phyloP scores from a whole-genome alignment of 2,113 vertebrate species.

The Cavia aperea region DNA sequence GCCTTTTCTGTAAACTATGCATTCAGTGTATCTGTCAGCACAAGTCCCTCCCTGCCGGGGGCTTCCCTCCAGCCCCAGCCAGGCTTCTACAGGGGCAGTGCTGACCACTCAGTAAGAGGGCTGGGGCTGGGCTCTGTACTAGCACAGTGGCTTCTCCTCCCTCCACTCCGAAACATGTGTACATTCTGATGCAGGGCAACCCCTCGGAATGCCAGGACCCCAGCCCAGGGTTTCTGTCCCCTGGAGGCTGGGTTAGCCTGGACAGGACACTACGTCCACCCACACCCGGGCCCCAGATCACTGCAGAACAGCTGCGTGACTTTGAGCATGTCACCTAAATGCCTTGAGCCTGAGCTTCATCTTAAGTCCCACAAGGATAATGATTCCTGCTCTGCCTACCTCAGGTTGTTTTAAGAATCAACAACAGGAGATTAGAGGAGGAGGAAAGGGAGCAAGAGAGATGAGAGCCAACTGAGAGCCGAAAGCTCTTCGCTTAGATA shows the following conservation, averaged over 20 bases:
- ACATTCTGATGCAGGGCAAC: not conserved
- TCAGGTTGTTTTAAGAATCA: not conserved
- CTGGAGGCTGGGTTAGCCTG: not conserved
- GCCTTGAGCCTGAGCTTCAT: not conserved
- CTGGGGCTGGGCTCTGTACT: not conserved
- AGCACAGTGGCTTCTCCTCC: not conserved
- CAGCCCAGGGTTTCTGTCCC: not conserved
- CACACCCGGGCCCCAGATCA: not conserved
- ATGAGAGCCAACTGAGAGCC: not conserved
- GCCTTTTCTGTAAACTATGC: not conserved
- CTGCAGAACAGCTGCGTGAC: not conserved
- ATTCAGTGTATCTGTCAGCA: not conserved
- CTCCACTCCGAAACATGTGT: not conserved
- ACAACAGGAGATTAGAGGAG: not conserved
- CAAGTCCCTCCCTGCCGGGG: not conserved
- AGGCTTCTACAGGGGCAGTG: not conserved
- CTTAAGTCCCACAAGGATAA: not conserved
- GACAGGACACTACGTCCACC: not conserved
- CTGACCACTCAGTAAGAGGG: not conserved
- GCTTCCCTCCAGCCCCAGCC: not conserved
- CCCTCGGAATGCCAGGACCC: not conserved
- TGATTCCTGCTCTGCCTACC: not conserved
- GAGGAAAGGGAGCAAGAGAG: not conserved
- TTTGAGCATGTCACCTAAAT: not conserved
- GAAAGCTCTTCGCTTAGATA: not conserved